These are phyloP conservation scores for Nomada hirtipes DNA, from an alignment of 2,888 invertebrate species.

Conservation along the genomic window DNA sequence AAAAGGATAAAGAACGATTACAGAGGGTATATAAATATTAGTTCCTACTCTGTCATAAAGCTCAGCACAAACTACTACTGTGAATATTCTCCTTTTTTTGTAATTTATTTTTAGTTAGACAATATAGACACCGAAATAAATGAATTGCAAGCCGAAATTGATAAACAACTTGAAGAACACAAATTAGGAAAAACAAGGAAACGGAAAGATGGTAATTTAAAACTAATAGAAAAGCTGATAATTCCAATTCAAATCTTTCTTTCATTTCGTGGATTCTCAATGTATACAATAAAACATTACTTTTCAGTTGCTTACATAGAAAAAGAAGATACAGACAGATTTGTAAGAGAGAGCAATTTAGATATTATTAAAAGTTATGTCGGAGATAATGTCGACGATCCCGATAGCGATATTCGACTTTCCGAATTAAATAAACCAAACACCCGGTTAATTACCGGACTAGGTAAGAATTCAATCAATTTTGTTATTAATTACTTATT, in stretches of 20 bases:
- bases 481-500: neutral
- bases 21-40: slow-evolving; percentile 87
- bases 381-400: slow-evolving; percentile 76
- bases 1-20: slow-evolving; percentile 93
- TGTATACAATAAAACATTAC: neutral
- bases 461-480: slow-evolving; percentile 77
- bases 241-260: neutral
- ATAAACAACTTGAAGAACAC: slow-evolving; percentile 89
- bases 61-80: too few relatives aligned
- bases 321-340: slow-evolving; percentile 82
- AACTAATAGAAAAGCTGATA: neutral
- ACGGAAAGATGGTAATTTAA: slow-evolving; percentile 84
- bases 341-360: slow-evolving; percentile 85
- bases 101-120: slow-evolving; percentile 75
- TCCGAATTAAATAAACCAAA: slow-evolving; percentile 21
- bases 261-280: neutral
- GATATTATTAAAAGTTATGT: slow-evolving; percentile 84
- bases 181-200: slow-evolving; percentile 74
- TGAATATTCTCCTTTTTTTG: slow-evolving; percentile 58
- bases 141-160: slow-evolving; percentile 94
- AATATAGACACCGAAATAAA: slow-evolving; percentile 86
- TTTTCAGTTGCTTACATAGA: slow-evolving; percentile 70
- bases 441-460: slow-evolving; percentile 72
- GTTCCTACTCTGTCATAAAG: slow-evolving; percentile 37
- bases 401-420: slow-evolving; percentile 63